Percentiles rank a stretch among this genome's conserved stretches.
Evolutionary conservation across 1,140 invertebrate genomes (phyloP).

Genomic region (Neocloeon triangulifer): DNA sequence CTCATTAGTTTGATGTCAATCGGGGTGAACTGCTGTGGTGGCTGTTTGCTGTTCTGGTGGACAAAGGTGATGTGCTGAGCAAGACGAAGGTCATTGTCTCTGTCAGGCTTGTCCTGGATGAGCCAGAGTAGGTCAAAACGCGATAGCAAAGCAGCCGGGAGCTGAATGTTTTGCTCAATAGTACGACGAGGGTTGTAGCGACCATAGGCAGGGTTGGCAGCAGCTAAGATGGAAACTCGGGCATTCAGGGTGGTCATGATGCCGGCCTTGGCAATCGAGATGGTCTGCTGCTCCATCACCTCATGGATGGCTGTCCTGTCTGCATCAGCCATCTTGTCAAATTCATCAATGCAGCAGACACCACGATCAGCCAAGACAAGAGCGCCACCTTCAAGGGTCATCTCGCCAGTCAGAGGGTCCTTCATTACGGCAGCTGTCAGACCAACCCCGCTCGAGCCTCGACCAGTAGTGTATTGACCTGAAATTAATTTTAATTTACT

Average conservation of each 20-base stretch:
- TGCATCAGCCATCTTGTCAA: slow-evolving; percentile 96
- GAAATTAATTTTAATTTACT: too few relatives aligned
- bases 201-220: slow-evolving; percentile 96
- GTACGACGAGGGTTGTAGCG: slow-evolving; percentile 89
- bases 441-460: slow-evolving; percentile 94
- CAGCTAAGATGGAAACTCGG: slow-evolving; percentile 89
- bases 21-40: slow-evolving; percentile 46
- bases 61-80: slow-evolving; percentile 97
- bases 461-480: slow-evolving; percentile 87
- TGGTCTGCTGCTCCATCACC: slow-evolving; percentile 99
- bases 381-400: slow-evolving; percentile 95
- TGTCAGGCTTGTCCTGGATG: slow-evolving; percentile 83
- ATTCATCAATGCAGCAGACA: slow-evolving; percentile 98
- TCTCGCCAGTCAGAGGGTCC: slow-evolving; percentile 91
- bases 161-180: slow-evolving; percentile 92
- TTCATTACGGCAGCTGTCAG: slow-evolving; percentile 95
- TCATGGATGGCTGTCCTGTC: slow-evolving; percentile 98
- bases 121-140: slow-evolving; percentile 96
- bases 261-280: slow-evolving; percentile 98
- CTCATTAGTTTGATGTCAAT: slow-evolving; percentile 88
- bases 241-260: slow-evolving; percentile 97
- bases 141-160: slow-evolving; percentile 93
- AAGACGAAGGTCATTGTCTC: slow-evolving; percentile 79
- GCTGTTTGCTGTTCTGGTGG: slow-evolving; percentile 77
- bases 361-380: slow-evolving; percentile 92